Base-by-base conservation (phyloP, 2,888 invertebrate species). In the Galerucella calmariensis region DNA sequence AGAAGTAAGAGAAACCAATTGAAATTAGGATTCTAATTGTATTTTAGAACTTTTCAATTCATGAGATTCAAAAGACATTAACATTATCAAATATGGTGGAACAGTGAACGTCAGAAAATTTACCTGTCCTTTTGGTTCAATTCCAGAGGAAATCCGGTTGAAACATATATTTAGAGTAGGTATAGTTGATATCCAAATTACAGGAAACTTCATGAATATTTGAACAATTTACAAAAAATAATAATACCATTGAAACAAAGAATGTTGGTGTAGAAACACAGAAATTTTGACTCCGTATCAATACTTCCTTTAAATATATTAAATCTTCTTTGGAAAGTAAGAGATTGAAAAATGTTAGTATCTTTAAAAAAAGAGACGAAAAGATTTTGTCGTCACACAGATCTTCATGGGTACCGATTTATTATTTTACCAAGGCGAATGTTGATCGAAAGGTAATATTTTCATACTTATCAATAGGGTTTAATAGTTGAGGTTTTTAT, bases 341-440 rank as follows among this genome's bases (percentile, higher is more conserved):
- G 56, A 56, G 27, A 67, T n/a, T 4, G 1, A 41, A 46, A 48
- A 46, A 46, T 27, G 56, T 67, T 67, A 1, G 8, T 35, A 20
- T 9, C 16, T 27, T 51, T 82, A 69, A 70, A 81, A 80, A 12
- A 81, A 79, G 78, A 74, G 72, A 77, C 81, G 48, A 85, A 85
- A 4, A 90, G 92, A 79, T 94, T 93, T 86, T 93, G 93, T 80
- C 88, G 90, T 69, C 90, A 91, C 27, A 94, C 94, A 0, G 91
- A 92, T 77, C 85, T 94, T 67, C 94, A 94, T 81, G 94, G 94
- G 0, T 93, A 92, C 80, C 92, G 91, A 81, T 93, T 92, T 80
- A 91, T 93, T 44, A 91, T 90, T 3, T 90, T 92, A 82, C 88
- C 89, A 46, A 90, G 90, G 51, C 89, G 61, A 61, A 74, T 62